phyloP scores from a whole-genome alignment of 2,113 vertebrate species.

The Psilopsiagon aymara region DNA sequence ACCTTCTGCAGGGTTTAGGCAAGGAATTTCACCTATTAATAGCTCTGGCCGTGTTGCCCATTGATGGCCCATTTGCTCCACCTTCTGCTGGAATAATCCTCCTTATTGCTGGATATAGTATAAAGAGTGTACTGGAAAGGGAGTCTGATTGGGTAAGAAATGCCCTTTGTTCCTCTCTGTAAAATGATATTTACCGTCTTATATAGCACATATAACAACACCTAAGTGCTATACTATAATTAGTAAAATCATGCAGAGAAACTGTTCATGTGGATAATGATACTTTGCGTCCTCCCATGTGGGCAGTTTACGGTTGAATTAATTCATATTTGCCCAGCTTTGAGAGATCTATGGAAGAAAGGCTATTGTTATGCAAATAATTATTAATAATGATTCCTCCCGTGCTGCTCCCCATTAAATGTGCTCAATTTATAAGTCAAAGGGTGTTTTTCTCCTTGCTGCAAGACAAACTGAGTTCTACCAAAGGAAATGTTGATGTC shows the following conservation, averaged over 20 bases:
- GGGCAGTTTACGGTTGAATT: constrained; percentile 63
- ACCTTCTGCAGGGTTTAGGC: not conserved
- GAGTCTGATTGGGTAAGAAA: not conserved
- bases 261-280: constrained; percentile 64
- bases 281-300: constrained; percentile 51
- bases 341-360: constrained; percentile 21
- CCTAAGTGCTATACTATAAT: constrained; percentile 58
- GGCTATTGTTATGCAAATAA: constrained; percentile 57
- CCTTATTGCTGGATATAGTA: not conserved
- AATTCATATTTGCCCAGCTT: constrained; percentile 66
- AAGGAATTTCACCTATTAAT: not conserved
- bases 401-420: constrained; percentile 15
- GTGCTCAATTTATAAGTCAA: constrained; percentile 45
- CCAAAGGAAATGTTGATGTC: not conserved
- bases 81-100: not conserved
- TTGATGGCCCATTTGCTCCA: not conserved
- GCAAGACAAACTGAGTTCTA: not conserved
- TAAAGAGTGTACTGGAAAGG: not conserved
- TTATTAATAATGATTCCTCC: constrained; percentile 62
- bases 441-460: constrained; percentile 11
- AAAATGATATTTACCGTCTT: constrained; percentile 51
- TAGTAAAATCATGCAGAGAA: constrained; percentile 61
- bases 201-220: constrained; percentile 41
- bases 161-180: not conserved
- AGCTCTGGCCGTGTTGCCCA: not conserved